Evolutionary conservation across 2,888 invertebrate genomes (phyloP).

Genomic region (Leptinotarsa juncta): DNA sequence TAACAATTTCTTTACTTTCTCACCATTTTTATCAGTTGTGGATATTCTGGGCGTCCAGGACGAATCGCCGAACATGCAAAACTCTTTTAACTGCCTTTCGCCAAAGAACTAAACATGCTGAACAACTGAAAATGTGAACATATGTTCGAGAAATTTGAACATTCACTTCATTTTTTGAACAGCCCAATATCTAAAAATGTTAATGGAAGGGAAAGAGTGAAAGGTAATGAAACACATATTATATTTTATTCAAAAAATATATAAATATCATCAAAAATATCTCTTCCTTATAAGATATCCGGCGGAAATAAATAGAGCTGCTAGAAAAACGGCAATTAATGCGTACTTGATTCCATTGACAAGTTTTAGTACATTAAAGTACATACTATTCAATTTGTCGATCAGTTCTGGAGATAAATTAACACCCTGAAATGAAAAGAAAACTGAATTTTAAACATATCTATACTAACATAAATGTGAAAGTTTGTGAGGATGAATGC

Average conservation of each 20-base stretch:
- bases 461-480: too few relatives aligned
- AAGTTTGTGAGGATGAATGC: too few relatives aligned
- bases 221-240: constrained; percentile 15
- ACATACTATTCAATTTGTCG: constrained; percentile 47
- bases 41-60: too few relatives aligned
- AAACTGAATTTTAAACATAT: background rate
- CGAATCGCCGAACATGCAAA: too few relatives aligned
- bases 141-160: too few relatives aligned
- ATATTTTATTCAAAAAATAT: background rate
- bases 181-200: too few relatives aligned
- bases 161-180: too few relatives aligned
- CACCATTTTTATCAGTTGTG: too few relatives aligned
- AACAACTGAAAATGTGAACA: too few relatives aligned
- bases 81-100: too few relatives aligned
- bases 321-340: constrained; percentile 43
- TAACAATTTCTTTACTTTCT: too few relatives aligned
- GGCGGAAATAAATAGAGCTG: constrained; percentile 32
- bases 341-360: constrained; percentile 49
- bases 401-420: constrained; percentile 49
- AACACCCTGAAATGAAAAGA: constrained; percentile 47
- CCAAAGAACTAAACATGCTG: too few relatives aligned
- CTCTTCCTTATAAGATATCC: constrained; percentile 30
- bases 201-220: background rate
- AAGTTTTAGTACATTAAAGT: constrained; percentile 47
- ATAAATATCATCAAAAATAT: constrained; percentile 18